Evolutionary conservation across 2,797 vertebrate genomes (phyloP), one percentile per base, ranked within the genome.

Genomic region (Anguilla pacifica): DNA sequence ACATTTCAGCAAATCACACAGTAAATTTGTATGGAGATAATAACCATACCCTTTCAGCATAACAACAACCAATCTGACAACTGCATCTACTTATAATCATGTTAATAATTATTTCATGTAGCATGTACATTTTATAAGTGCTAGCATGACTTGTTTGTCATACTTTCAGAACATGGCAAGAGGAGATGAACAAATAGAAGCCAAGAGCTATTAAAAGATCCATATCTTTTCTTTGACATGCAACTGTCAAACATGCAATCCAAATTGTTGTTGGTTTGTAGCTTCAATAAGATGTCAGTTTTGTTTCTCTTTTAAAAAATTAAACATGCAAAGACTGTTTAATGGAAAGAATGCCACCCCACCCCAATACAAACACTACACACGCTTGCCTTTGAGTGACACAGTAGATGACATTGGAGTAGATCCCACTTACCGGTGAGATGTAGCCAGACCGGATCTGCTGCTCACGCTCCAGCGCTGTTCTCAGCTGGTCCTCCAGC

Each of bases 171-270:
- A 92, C 87, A 92, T 61, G 93, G 88, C 92, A 89, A 89, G 59
- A 92, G 83, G 85, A 90, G 87, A 93, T 90, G 55, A 90, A 92
- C 91, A 90, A 92, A 92, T 89, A 92, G 90, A 94, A 94, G 94
- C 91, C 89, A 89, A 89, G 84, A 86, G 88, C 91, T 67, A 90
- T 46, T 57, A 72, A 84, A 91, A 90, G 70, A 93, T 91, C 85
- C 91, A n/a, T 87, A 92, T 90, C 88, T 90, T 91, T 91, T 94
- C 79, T 53, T 91, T 89, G 82, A 91, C 96, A 96, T 97, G 96
- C 96, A 96, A 95, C 93, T 91, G 94, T 93, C 93, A 43, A 79
- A 95, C 96, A 97, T 97, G 96, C 96, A 97, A 94, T 93, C 91
- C 90, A 92, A 89, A 87, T 91, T 72, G 93, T 87, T 67, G 92